Percentiles rank a stretch among this genome's conserved stretches.
phyloP scores from a whole-genome alignment of 1,140 invertebrate genomes.

The Trichonephila clavata region DNA sequence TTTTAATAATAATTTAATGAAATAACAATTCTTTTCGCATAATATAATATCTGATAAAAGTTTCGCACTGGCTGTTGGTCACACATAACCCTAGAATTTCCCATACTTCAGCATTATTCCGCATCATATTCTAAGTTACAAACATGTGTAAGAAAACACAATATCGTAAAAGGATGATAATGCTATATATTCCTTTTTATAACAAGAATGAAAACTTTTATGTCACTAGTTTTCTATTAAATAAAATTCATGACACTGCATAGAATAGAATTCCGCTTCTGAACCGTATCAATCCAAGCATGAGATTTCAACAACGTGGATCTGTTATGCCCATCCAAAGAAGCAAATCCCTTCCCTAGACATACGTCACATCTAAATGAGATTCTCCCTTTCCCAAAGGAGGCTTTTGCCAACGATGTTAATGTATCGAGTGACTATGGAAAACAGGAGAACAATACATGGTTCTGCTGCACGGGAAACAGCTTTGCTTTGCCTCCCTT shows the following conservation, averaged over 20 bases:
- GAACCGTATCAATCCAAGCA: background rate
- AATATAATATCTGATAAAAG: too few species aligned
- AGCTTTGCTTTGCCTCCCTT: too few species aligned
- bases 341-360: background rate
- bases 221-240: background rate
- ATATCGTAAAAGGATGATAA: too few species aligned
- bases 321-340: background rate
- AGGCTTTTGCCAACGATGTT: constrained; percentile 3
- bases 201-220: too few species aligned
- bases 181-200: too few species aligned
- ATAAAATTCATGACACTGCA: background rate
- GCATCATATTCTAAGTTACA: too few species aligned
- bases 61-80: too few species aligned
- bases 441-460: constrained; percentile 18
- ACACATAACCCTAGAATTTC: too few species aligned
- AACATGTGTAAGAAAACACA: too few species aligned
- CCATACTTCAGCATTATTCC: too few species aligned
- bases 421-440: constrained; percentile 39
- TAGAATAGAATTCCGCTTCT: background rate
- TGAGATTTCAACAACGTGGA: background rate
- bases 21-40: too few species aligned
- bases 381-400: background rate
- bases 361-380: background rate
- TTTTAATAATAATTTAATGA: too few species aligned
- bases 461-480: background rate